phyloP scores from a whole-genome alignment of 2,888 invertebrate genomes.

The Drosophila kambysellisi region DNA sequence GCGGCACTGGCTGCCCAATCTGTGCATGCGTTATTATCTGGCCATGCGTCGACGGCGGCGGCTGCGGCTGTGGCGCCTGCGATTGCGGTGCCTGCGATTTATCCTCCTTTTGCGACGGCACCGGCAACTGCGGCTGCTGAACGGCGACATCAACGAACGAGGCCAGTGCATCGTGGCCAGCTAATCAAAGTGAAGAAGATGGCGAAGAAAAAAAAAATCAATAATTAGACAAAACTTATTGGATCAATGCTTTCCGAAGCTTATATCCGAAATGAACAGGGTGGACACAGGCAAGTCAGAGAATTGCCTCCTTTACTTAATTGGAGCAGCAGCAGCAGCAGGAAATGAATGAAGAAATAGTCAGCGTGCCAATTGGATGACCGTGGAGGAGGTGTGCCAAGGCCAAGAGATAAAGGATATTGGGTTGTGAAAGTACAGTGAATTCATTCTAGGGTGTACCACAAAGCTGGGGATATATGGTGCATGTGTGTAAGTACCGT shows the following conservation, averaged over 20 bases:
- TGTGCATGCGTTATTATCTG: conserved; percentile 48
- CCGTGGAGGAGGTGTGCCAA: not conserved
- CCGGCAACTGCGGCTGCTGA: conserved; percentile 94
- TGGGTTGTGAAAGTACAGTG: not conserved
- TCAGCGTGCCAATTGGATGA: not conserved
- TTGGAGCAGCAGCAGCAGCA: conserved; percentile 2
- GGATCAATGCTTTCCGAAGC: not conserved
- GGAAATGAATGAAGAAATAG: not conserved
- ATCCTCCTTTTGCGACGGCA: conserved; percentile 89
- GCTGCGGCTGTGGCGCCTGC: conserved; percentile 47
- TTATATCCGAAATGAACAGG: not conserved
- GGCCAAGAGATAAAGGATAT: not conserved
- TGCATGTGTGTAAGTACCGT: not conserved
- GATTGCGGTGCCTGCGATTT: conserved; percentile 72
- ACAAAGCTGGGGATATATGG: not conserved
- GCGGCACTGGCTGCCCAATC: conserved; percentile 53
- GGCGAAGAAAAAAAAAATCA: not conserved
- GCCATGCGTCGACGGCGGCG: conserved; percentile 41
- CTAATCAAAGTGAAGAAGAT: conserved; percentile 32
- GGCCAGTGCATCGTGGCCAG: conserved; percentile 93
- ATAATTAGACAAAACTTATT: not conserved
- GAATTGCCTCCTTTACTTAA: not conserved
- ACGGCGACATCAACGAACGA: conserved; percentile 96
- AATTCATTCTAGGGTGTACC: not conserved
- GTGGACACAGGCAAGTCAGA: not conserved